Conservation (phyloP, 2,797 vertebrate species). For the Gephyroberyx darwinii region DNA sequence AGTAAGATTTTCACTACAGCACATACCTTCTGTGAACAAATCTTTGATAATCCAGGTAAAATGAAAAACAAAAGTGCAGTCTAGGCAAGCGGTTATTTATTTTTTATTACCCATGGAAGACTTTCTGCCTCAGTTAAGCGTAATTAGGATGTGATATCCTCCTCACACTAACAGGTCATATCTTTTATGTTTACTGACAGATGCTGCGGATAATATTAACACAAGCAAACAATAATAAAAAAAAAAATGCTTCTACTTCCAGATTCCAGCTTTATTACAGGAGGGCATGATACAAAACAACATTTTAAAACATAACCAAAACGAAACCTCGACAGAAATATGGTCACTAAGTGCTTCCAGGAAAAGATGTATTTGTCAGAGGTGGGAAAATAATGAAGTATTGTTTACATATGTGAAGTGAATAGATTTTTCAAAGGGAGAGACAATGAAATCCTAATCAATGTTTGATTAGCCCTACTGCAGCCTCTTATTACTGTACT, state of each 20-base stretch:
- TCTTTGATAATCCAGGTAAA: conserved; percentile 53
- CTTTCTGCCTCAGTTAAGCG: neutral
- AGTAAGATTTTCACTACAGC: conserved; percentile 38
- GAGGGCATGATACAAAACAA: no score
- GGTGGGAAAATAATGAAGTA: neutral
- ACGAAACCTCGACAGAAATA: no score
- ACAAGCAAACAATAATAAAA: neutral
- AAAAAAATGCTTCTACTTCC: neutral
- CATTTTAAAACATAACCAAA: no score
- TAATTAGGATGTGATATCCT: conserved; percentile 1
- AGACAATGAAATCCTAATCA: conserved; percentile 3
- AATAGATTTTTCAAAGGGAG: neutral
- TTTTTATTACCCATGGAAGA: neutral
- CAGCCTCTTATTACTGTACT: neutral
- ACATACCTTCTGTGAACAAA: conserved; percentile 25
- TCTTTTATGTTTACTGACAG: neutral
- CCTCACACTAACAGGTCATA: neutral
- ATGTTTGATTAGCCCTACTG: neutral
- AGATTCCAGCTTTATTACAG: no score
- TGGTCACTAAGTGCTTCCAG: no score
- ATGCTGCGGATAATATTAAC: neutral
- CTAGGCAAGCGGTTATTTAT: neutral
- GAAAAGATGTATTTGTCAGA: neutral
- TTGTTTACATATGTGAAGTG: neutral
- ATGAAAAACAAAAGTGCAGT: conserved; percentile 11